A percentile compares a stretch with the other conserved stretches of the same genome.
Evolutionary conservation across 2,113 vertebrate species (phyloP).

Genomic region (Mormyrus iriodes): DNA sequence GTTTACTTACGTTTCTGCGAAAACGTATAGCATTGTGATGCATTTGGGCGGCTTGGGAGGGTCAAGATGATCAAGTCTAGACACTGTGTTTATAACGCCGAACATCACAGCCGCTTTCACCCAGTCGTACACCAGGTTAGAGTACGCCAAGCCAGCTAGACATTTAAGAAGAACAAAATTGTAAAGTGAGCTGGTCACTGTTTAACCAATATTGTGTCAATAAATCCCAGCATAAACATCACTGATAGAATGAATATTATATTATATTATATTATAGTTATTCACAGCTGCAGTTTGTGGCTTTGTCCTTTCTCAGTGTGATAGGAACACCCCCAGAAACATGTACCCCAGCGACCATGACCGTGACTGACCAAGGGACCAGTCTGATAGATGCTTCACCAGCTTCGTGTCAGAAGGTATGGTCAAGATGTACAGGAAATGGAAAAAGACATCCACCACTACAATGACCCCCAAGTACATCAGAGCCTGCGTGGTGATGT

Average conservation of each 20-base stretch:
- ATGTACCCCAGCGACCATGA: neutral
- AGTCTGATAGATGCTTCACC: conserved; percentile 75
- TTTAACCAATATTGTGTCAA: neutral
- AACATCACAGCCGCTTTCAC: conserved; percentile 93
- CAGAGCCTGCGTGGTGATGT: conserved; percentile 70
- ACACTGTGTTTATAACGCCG: conserved; percentile 83
- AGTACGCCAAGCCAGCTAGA: conserved; percentile 89
- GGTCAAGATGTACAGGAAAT: conserved; percentile 94
- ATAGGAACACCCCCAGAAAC: neutral
- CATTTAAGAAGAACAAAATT: neutral
- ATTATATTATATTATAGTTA: too few relatives aligned
- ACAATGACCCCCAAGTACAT: conserved; percentile 68
- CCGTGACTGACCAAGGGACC: conserved; percentile 76
- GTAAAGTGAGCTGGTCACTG: neutral
- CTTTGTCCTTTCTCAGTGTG: neutral
- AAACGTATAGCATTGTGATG: conserved; percentile 94
- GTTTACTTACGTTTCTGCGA: conserved; percentile 85
- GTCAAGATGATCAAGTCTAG: conserved; percentile 86
- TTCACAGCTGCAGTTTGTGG: neutral
- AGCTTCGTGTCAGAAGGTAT: conserved; percentile 88
- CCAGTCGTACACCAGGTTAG: conserved; percentile 96
- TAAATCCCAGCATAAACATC: neutral
- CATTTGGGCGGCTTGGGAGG: conserved; percentile 91
- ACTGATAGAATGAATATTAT: neutral
- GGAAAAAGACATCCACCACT: conserved; percentile 84